phyloP scores from a whole-genome alignment of 2,797 vertebrate species.

The Enteromius unitaeniatus region DNA sequence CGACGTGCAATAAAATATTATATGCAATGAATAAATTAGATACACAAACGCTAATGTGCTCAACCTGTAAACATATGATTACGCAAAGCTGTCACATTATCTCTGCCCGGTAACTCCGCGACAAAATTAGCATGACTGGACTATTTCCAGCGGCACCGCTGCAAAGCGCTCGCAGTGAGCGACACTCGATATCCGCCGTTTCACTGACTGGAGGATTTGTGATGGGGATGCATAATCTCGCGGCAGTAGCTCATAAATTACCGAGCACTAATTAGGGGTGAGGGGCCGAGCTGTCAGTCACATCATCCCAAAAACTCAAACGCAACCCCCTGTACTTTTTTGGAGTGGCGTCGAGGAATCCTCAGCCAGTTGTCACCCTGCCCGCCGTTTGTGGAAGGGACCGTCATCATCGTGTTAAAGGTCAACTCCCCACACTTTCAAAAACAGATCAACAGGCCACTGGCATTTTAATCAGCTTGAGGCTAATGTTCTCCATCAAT shows the following conservation, averaged over 20 bases:
- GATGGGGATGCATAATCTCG: conserved; percentile 87
- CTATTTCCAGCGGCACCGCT: neutral
- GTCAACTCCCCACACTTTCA: conserved; percentile 35
- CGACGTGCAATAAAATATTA: neutral
- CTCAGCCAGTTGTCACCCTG: conserved; percentile 80
- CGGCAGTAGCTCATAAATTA: conserved; percentile 88
- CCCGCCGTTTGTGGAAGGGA: conserved; percentile 69
- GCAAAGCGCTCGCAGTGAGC: conserved; percentile 45
- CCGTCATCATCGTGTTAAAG: conserved; percentile 62
- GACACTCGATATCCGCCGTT: conserved; percentile 84
- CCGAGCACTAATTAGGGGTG: conserved; percentile 86
- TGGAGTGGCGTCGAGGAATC: conserved; percentile 80
- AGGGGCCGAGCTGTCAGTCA: conserved; percentile 78
- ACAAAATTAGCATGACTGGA: conserved; percentile 47
- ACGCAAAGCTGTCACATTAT: conserved; percentile 27
- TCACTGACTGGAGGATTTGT: conserved; percentile 87
- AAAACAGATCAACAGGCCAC: conserved; percentile 46
- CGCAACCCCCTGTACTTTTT: conserved; percentile 85
- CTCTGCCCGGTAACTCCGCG: conserved; percentile 36
- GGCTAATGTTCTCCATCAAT: conserved; percentile 36
- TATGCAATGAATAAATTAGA: conserved; percentile 13
- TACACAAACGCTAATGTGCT: conserved; percentile 9
- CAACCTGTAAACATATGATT: conserved; percentile 42
- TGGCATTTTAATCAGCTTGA: conserved; percentile 57
- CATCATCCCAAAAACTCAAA: conserved; percentile 77